Evolutionary conservation across 2,113 vertebrate genomes (phyloP), one percentile per base, ranked within the genome.

Genomic region (Scatophagus argus): DNA sequence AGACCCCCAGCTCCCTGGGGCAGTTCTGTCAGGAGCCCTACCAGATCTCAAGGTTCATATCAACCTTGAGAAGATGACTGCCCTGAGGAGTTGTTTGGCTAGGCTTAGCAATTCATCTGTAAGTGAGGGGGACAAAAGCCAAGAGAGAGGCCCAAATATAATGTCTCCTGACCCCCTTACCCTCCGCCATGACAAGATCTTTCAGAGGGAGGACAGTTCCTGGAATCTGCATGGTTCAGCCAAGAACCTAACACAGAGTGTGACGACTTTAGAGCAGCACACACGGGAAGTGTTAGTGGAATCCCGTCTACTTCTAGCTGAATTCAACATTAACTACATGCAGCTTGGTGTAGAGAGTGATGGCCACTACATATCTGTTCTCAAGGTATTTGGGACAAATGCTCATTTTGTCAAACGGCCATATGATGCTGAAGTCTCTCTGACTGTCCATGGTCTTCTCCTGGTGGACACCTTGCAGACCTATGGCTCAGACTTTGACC

Each of bases 261-360:
- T 99, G 1, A 96, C 96, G 78, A 93, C 95, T 49, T 88, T 99
- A 0, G 98, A 99, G 81, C 98, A 99, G 56, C 97, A 96, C 31
- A 98, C 98, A 2, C 89, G 97, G 6, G 98, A 99, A 71, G 96
- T 99, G 6, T 93, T 99, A 56, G 97, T 99, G 43, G 98, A 99
- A 31, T 99, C 98, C 0, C 96, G 96, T 67, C 96, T 99, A 13
- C 97, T 99, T 14, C 82, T 99, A 69, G 97, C 97, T 0, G 96
- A 99, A 67, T 99, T 99, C 80, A 97, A 95, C 81, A 97, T 99
- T 0, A 98, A 98, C 90, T 99, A 97, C 43, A 97, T 99, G 97
- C 98, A 99, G 91, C 67, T 99, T 12, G 98, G 96, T 0, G 96
- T 99, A 8, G 98, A 99, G 93, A 98, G 96, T 64, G 96, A 95